phyloP scores from a whole-genome alignment of 2,113 vertebrate genomes.

The Mugil cephalus region DNA sequence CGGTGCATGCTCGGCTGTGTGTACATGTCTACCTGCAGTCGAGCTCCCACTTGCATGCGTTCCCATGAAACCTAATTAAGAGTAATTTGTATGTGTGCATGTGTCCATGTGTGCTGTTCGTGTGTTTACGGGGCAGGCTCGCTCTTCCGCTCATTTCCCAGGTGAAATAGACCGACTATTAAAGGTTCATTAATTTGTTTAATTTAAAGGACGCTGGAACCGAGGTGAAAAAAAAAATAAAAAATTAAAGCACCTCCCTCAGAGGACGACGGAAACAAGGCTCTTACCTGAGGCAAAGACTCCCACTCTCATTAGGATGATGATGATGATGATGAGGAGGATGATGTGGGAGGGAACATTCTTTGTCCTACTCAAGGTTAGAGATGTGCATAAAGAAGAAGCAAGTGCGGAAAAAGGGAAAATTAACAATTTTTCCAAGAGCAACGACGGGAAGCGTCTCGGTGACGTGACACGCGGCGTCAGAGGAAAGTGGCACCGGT shows the following conservation, averaged over 20 bases:
- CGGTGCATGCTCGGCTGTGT: not conserved
- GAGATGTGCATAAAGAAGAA: slow-evolving; percentile 59
- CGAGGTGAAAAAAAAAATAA: slow-evolving; percentile 67
- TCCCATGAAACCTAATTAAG: slow-evolving; percentile 47
- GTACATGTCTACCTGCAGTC: not conserved
- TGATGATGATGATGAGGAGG: slow-evolving; percentile 73
- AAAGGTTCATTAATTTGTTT: slow-evolving; percentile 84
- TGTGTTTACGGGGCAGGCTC: slow-evolving; percentile 44
- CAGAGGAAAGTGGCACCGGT: slow-evolving; percentile 1
- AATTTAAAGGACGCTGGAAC: slow-evolving; percentile 82
- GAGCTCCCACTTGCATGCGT: slow-evolving; percentile 34
- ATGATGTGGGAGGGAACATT: slow-evolving; percentile 72
- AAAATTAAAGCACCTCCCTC: slow-evolving; percentile 65
- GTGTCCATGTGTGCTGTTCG: slow-evolving; percentile 26
- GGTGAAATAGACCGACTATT: slow-evolving; percentile 67
- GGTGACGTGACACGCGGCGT: not conserved
- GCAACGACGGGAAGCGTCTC: not conserved
- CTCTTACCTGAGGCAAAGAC: slow-evolving; percentile 81
- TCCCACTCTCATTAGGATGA: slow-evolving; percentile 83
- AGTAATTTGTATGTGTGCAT: slow-evolving; percentile 16
- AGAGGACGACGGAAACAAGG: slow-evolving; percentile 66
- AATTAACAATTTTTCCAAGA: slow-evolving; percentile 26
- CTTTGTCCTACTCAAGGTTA: slow-evolving; percentile 83
- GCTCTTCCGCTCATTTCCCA: slow-evolving; percentile 49
- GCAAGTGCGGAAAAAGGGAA: slow-evolving; percentile 35